Base-by-base conservation (phyloP, 2,797 vertebrate genomes). In the Tenualosa thibaudeaui region DNA sequence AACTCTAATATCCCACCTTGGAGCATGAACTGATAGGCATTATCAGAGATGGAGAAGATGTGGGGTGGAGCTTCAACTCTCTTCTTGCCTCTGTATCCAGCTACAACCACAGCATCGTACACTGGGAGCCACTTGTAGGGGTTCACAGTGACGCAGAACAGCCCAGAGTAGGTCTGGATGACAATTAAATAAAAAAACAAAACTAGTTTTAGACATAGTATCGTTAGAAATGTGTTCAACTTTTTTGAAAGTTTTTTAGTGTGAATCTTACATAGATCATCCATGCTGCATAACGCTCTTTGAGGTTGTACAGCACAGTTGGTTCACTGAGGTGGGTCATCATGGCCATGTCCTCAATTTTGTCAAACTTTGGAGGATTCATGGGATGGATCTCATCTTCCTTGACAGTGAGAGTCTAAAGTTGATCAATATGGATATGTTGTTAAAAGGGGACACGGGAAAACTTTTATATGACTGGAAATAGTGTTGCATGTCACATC, bases 231-330 rank as follows among this genome's bases (percentile, higher is more conserved):
- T 51, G 7, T 54, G 17, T 54, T 54, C 3, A 17, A 53, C 51
- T 13, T 5, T 3, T 51, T 2, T 51, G 50, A 9, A 54, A 15
- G 15, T 54, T 15, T 19, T 3, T 54, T 5, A 15, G 15, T 19
- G 53, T 54, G 15, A 15, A 54, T 2, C 53, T 54, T 54, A 54
- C 53, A 19, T 97, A 97, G 94, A 98, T 98, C 97, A 98, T 98
- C 97, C 97, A 98, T 87, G 97, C 96, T 93, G 97, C 96, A 0
- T 97, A 98, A 56, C 96, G 96, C 94, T 98, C 97, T 96, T 98
- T 98, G 95, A 98, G 97, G 95, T 98, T 98, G 93, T 96, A 98
- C 94, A 98, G 93, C 93, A 98, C 97, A 31, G 95, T 12, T 0
- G 97, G 96, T 85, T 98, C 97, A 0, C 95, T 95, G 81, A 96